Evolutionary conservation across 2,797 vertebrate genomes (phyloP), one percentile per base, ranked within the genome.

Genomic region (Propithecus deckenii): DNA sequence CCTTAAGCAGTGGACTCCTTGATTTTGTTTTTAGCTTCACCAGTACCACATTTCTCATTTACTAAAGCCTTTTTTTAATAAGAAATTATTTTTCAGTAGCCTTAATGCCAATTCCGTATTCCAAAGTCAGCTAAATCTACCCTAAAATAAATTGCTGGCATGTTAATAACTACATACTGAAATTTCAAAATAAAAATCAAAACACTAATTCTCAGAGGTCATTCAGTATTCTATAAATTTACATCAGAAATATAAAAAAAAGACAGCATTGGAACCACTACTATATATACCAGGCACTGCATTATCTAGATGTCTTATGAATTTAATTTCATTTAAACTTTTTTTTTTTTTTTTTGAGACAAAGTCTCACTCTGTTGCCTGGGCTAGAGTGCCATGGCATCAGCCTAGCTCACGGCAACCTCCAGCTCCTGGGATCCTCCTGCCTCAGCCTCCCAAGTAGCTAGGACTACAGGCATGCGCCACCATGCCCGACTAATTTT

Each of bases 131-230:
- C 25, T 76, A 89, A 63, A 92, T 69, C 14, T 86, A 71, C 2
- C 61, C 41, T 65, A 43, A 89, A 96, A 91, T 88, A 89, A 69
- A 65, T 11, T 61, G 32, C 46, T 43, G 41, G 17, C n/a, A 46
- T 67, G n/a, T 46, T 87, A 89, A 8, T 86, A 91, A 80, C 32
- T 80, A 46, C 9, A 65, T 28, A 78, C 23, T 52, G 50, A 46
- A 52, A 96, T 50, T 85, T 76, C 55, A 78, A 94, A 94, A 72
- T 79, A 75, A 85, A 95, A 93, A 89, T 55, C 23, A 84, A 52
- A 85, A 65, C 13, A 78, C 2, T 18, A 85, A 43, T 86, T 79
- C 28, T 90, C 32, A 86, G 43, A 61, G n/a, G 18, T 87, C 71
- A 76, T 76, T 52, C 18, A 81, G 30, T 67, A 69, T 9, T 92